Evolutionary conservation across 2,888 invertebrate genomes (phyloP).

Genomic region (Perizoma affinitatum): DNA sequence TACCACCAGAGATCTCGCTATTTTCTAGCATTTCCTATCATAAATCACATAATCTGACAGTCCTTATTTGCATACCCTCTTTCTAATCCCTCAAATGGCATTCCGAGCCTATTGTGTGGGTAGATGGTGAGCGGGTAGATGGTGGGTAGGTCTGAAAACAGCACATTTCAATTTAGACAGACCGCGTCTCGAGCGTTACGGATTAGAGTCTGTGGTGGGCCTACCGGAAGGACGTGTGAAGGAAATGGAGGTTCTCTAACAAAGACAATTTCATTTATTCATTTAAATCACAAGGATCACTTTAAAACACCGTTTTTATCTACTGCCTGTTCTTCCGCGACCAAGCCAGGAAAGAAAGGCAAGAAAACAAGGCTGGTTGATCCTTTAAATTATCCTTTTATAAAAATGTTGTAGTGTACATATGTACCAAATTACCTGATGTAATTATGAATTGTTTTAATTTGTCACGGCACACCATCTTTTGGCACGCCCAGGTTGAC

Average conservation of each 20-base stretch:
- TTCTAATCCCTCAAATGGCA: constrained; percentile 29
- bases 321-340: too few relatives aligned
- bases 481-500: too few relatives aligned
- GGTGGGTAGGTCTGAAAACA: constrained; percentile 54
- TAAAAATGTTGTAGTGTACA: too few relatives aligned
- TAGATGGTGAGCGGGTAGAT: constrained; percentile 18
- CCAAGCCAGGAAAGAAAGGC: too few relatives aligned
- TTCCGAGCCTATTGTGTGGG: constrained; percentile 26
- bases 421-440: too few relatives aligned
- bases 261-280: too few relatives aligned
- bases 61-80: constrained; percentile 29
- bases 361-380: too few relatives aligned
- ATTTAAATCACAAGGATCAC: too few relatives aligned
- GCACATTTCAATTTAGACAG: constrained; percentile 75
- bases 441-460: too few relatives aligned
- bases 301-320: too few relatives aligned
- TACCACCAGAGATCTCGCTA: not conserved
- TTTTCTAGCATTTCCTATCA: constrained; percentile 8
- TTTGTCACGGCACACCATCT: too few relatives aligned
- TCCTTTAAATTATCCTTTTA: too few relatives aligned
- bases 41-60: constrained; percentile 20
- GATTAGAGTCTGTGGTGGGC: constrained; percentile 48
- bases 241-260: constrained; percentile 1
- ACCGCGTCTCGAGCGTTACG: constrained; percentile 58
- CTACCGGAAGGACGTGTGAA: constrained; percentile 8